These are phyloP conservation scores for Petrocephalus zakoni DNA, from an alignment of 2,113 vertebrate species.

Conservation along the genomic window DNA sequence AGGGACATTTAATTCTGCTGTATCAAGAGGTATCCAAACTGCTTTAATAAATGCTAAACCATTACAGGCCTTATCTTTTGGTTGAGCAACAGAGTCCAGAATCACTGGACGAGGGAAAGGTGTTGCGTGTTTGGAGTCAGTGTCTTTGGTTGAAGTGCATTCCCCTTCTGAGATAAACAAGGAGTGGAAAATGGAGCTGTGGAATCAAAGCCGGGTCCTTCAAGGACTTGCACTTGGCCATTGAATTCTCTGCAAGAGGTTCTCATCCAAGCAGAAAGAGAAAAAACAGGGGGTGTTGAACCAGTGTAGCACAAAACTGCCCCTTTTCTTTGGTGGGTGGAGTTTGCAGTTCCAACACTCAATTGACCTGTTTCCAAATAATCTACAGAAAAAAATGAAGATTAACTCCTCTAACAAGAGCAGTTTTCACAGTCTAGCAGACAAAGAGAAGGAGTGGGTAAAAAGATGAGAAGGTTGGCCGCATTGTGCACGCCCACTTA, in stretches of 20 bases:
- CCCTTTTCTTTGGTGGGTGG: conserved; percentile 66
- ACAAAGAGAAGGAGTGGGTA: conserved; percentile 76
- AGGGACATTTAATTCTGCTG: not conserved
- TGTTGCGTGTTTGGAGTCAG: conserved; percentile 39
- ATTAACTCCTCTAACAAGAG: conserved; percentile 84
- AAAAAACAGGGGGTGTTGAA: conserved; percentile 35
- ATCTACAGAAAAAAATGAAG: conserved; percentile 74
- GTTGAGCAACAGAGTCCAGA: not conserved
- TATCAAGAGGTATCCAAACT: not conserved
- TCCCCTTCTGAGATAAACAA: conserved; percentile 36
- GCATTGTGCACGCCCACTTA: conserved; percentile 85
- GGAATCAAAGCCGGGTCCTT: conserved; percentile 52
- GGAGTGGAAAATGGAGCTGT: conserved; percentile 30
- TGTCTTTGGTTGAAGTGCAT: conserved; percentile 35
- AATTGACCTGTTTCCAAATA: conserved; percentile 95
- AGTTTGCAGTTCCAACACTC: conserved; percentile 73
- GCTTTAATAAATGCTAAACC: not conserved
- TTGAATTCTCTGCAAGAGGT: conserved; percentile 44
- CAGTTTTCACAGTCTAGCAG: conserved; percentile 76
- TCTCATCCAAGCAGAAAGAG: conserved; percentile 42
- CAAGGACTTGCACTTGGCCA: conserved; percentile 48
- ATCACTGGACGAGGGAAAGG: not conserved
- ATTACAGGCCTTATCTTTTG: not conserved
- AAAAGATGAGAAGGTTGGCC: conserved; percentile 80
- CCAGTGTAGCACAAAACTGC: conserved; percentile 59